Evolutionary conservation across 2,113 vertebrate species (phyloP).

Genomic region (Microtus richardsoni): DNA sequence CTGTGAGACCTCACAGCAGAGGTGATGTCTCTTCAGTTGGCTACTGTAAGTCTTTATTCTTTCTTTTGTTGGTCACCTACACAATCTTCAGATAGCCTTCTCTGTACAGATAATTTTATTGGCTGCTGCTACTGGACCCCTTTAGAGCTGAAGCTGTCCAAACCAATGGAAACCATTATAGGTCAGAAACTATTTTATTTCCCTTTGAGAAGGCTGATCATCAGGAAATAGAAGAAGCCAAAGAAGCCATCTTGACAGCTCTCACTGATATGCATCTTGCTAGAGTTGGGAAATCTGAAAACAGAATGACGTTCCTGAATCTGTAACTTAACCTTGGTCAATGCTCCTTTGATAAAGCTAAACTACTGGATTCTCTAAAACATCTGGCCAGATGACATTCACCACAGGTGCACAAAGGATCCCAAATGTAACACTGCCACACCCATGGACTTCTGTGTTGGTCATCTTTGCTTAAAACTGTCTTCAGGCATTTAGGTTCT

Average conservation of each 20-base stretch:
- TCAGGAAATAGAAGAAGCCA: constrained; percentile 31
- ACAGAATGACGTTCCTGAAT: neutral
- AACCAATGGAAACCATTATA: constrained; percentile 40
- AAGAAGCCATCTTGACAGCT: neutral
- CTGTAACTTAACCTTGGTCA: neutral
- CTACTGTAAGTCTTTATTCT: constrained; percentile 34
- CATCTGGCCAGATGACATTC: neutral
- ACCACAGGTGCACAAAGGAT: neutral
- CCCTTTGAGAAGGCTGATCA: neutral
- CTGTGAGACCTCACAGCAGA: neutral
- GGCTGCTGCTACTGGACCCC: neutral
- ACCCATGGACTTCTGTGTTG: neutral
- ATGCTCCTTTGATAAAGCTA: neutral
- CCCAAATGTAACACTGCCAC: rapidly evolving
- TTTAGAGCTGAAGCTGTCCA: neutral
- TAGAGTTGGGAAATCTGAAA: neutral
- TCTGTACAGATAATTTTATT: constrained; percentile 35
- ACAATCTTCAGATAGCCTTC: constrained; percentile 34
- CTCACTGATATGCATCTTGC: neutral
- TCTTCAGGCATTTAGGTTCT: neutral
- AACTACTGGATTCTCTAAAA: neutral
- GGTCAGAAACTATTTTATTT: constrained; percentile 55
- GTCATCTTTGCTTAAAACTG: neutral
- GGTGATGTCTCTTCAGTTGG: neutral
- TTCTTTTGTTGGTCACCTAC: constrained; percentile 42